Evolutionary conservation across 2,113 vertebrate genomes (phyloP), one percentile per base, ranked within the genome.

Genomic region (Ascaphus truei): DNA sequence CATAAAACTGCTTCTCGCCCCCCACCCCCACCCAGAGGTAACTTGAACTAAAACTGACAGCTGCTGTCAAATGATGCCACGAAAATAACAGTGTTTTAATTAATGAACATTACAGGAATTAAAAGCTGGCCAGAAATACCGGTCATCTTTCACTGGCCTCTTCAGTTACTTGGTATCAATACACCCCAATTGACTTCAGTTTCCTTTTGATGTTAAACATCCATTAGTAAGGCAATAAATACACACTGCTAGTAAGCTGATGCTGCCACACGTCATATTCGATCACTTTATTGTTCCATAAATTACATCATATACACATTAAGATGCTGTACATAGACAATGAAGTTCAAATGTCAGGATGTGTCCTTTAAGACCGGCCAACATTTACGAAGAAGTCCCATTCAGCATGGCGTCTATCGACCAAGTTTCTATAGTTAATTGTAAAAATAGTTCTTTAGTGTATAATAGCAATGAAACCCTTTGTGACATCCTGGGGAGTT

Each of bases 221-320:
- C n/a, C n/a, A n/a, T n/a, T n/a, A n/a, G n/a, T n/a, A n/a, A n/a
- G n/a, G n/a, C n/a, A n/a, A 20, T 1, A 27, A 30, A 27, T 26
- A 61, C 27, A 52, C 7, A 41, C 51, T n/a, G 30, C 10, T n/a
- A 52, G 23, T 18, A 61, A 23, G 6, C 26, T 25, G n/a, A 39
- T 18, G 16, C 23, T 27, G 23, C 12, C 53, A 30, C 51, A 68
- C 20, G 65, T 50, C 47, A 68, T 68, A 71, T 33, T 15, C 52
- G 34, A 30, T 69, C 57, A 71, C 67, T 71, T 71, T 71, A 71
- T 71, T 71, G 56, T 71, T 71, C 67, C 48, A 61, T 71, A 71
- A 71, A 71, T 50, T 71, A 61, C 67, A 71, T 18, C 36, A 71
- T 71, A 71, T 71, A 71, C 66, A 68, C 57, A 52, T 41, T 27